phyloP scores from a whole-genome alignment of 2,888 invertebrate species.

The Drosophila monieri region DNA sequence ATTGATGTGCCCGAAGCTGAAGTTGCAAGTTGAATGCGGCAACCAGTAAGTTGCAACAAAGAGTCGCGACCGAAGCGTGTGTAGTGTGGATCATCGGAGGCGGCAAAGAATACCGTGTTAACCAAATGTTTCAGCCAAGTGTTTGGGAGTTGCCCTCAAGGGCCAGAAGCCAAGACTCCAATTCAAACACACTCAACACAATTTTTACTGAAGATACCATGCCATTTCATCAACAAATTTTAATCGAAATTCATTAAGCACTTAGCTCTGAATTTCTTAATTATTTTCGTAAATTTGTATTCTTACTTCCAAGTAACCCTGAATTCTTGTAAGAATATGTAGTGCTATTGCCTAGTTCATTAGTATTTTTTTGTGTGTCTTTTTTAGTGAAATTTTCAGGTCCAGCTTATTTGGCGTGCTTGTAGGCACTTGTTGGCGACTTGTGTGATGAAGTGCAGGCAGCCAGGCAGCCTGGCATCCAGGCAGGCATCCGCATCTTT shows the following conservation, averaged over 20 bases:
- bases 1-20: slow-evolving; percentile 75
- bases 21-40: slow-evolving; percentile 22
- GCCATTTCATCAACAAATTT: not conserved
- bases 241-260: not conserved
- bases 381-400: slow-evolving; percentile 6
- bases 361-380: not conserved
- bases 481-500: slow-evolving; percentile 37
- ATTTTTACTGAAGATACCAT: not conserved
- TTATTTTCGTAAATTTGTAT: not conserved
- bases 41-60: slow-evolving; percentile 7
- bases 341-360: not conserved
- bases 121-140: slow-evolving; percentile 76
- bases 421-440: slow-evolving; percentile 57
- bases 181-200: not conserved
- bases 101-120: slow-evolving; percentile 75
- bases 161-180: slow-evolving; percentile 40
- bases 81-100: slow-evolving; percentile 52
- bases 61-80: slow-evolving; percentile 2
- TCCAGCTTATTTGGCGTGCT: slow-evolving; percentile 43
- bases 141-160: slow-evolving; percentile 70
- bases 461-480: slow-evolving; percentile 49
- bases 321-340: not conserved
- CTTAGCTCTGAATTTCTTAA: not conserved
- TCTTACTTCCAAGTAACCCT: not conserved
- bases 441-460: slow-evolving; percentile 78